Evolutionary conservation across 2,113 vertebrate genomes (phyloP), one percentile per base, ranked within the genome.

Genomic region (Forbesichthys papilliferus): DNA sequence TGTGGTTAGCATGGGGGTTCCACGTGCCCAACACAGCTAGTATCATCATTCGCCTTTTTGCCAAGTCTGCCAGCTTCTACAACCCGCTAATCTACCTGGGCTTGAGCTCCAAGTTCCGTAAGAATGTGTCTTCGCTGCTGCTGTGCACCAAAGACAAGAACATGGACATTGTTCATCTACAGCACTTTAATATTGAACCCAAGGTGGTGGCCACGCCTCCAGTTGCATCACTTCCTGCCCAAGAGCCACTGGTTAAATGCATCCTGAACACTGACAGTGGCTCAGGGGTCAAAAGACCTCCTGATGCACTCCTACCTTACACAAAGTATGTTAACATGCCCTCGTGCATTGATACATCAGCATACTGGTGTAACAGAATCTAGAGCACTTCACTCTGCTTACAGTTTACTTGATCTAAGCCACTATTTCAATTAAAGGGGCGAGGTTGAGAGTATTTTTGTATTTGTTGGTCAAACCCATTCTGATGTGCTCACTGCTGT

Each of bases 21-120:
- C 67, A 92, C 0, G 89, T 93, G 53, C 92, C 93, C 48, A 93
- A 77, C 74, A 90, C 92, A 10, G 94, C 94, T 60, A 93, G 93
- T 84, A 91, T 95, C 83, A 74, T 95, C 73, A 91, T 93, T 72
- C 92, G 91, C 33, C 91, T 92, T 68, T 94, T 92, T 76, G 94
- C 92, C 77, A 95, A 96, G 86, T 94, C 94, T 5, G 92, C 93
- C 74, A 94, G 91, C 75, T 94, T 95, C 84, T 94, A 95, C 85
- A 95, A 94, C 73, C 93, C 93, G 0, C 84, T 95, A 74, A 95
- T 93, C 71, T 95, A 96, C 84, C 94, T 96, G 6, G 91, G 93
- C 78, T 94, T 95, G 94, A 92, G 92, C 86, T 93, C 92, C 78
- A 94, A 93, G 81, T 95, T 95, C 67, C 91, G 91, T 57, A 94